Evolutionary conservation across 92 coral and sea anemone genomes (phyloP).

Genomic region (Actinernus sp.): DNA sequence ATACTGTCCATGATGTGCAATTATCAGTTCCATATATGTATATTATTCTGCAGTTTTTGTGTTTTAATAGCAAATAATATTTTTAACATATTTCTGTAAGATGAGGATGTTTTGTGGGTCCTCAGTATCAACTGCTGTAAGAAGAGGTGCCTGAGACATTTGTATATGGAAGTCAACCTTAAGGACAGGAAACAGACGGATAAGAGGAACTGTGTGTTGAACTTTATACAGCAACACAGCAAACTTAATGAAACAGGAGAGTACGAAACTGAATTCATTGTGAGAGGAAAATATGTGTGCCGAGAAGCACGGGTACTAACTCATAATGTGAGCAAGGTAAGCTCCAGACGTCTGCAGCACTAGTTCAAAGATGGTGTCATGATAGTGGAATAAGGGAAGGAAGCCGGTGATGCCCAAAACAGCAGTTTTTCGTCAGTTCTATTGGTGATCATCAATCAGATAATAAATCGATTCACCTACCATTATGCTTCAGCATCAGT

Average conservation of each 20-base stretch:
- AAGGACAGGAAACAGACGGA: slow-evolving; percentile 18
- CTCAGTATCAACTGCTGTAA: slow-evolving; percentile 20
- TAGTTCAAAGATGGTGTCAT: slow-evolving; percentile 30
- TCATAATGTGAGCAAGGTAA: slow-evolving; percentile 9
- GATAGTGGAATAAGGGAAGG: slow-evolving; percentile 12
- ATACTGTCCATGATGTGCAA: no score
- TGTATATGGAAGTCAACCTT: slow-evolving; percentile 19
- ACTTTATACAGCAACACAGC: slow-evolving; percentile 32
- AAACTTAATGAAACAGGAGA: slow-evolving; percentile 19
- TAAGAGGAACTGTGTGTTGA: slow-evolving; percentile 23
- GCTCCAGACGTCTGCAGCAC: slow-evolving; percentile 15
- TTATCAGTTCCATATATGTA: no score
- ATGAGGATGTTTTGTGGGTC: slow-evolving; percentile 34
- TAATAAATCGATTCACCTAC: slow-evolving; percentile 45
- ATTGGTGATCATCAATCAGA: slow-evolving; percentile 60
- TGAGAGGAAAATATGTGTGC: slow-evolving; percentile 39
- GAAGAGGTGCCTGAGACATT: slow-evolving; percentile 22
- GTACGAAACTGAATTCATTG: slow-evolving; percentile 23
- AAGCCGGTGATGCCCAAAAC: slow-evolving; percentile 18
- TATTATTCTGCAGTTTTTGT: no score
- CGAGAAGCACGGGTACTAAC: slow-evolving; percentile 39
- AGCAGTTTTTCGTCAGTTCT: slow-evolving; percentile 17
- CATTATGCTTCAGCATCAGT: slow-evolving; percentile 36
- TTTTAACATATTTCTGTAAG: no score
- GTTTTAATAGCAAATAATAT: no score